Base-by-base conservation (phyloP, 2,888 invertebrate genomes). In the Beris morrisii region DNA sequence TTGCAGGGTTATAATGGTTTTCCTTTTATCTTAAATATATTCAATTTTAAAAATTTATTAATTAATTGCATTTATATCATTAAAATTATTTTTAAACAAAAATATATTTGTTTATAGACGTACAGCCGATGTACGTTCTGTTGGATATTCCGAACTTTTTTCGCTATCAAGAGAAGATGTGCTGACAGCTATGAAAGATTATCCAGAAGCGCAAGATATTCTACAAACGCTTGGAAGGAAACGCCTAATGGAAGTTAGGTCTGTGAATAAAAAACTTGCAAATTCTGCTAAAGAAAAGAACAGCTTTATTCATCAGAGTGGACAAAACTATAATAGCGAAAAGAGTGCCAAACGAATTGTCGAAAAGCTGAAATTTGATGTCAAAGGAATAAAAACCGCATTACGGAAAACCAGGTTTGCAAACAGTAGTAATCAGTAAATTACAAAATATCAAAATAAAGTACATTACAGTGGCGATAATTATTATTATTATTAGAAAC, bases 181-280 rank as follows among this genome's bases (percentile, higher is more conserved):
- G 0, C 81, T 97, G 32, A 89, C 91, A 0, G 97, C 97, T 0
- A 94, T 97, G 90, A 96, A 96, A 78, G 97, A 97, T 78, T 97
- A 97, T 75, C 97, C 97, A 0, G 96, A 97, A 80, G 97, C 97
- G 0, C 95, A 96, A 79, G 93, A 94, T 72, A 95, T 95, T 71
- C 83, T 95, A n/a, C 93, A 94, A 77, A 92, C 90, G 9, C 83
- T 95, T 32, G 95, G 95, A 5, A 84, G 92, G 53, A 94, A 93
- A 75, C 84, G 94, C 12, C 81, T 95, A 61, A 92, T 92, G 86
- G 94, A 95, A 80, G 94, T 93, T 5, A 85, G 86, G 66, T 86
- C 85, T 81, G 85, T 85, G 1, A 81, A 83, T 67, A 82, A 82
- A 66, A 80, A 79, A 43, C 76, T 79, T 56, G 80, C 79, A 3